These are phyloP conservation scores for Pagrus major DNA, from an alignment of 2,113 vertebrate genomes.

Conservation along the genomic window DNA sequence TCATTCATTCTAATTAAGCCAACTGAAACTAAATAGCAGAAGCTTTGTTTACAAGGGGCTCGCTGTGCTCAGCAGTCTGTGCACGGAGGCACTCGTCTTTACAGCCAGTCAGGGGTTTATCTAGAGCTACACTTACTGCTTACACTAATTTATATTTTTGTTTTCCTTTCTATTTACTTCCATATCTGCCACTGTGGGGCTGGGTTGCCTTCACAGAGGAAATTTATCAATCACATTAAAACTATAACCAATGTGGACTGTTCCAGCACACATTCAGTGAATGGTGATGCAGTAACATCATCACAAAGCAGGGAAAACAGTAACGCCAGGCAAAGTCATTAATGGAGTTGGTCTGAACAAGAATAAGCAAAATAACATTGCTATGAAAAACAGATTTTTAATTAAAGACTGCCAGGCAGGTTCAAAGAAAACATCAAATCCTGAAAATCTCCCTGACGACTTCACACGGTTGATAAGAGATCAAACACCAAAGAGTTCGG, in stretches of 20 bases:
- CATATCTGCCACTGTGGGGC: conserved; percentile 70
- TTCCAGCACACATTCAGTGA: conserved; percentile 14
- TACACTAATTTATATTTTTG: conserved; percentile 78
- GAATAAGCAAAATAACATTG: conserved; percentile 11
- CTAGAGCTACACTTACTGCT: conserved; percentile 79
- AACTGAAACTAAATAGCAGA: conserved; percentile 83
- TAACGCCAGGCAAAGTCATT: conserved; percentile 1
- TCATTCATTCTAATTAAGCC: conserved; percentile 84
- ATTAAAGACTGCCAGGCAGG: neutral
- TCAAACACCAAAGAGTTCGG: conserved; percentile 16
- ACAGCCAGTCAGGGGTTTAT: conserved; percentile 80
- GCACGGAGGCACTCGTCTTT: conserved; percentile 77
- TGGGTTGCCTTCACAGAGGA: conserved; percentile 43
- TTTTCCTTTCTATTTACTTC: conserved; percentile 73
- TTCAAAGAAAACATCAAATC: conserved; percentile 30
- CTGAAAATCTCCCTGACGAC: conserved; percentile 11
- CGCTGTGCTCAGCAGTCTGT: conserved; percentile 75
- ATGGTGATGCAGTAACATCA: conserved; percentile 42
- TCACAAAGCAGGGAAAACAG: neutral
- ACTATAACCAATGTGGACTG: conserved; percentile 40
- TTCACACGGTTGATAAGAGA: conserved; percentile 12
- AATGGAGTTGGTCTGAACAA: conserved; percentile 9
- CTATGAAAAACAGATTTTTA: neutral
- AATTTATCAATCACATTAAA: conserved; percentile 69
- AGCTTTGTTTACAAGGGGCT: conserved; percentile 81